Evolutionary conservation across 2,888 invertebrate species (phyloP).

Genomic region (Tipula helvola): DNA sequence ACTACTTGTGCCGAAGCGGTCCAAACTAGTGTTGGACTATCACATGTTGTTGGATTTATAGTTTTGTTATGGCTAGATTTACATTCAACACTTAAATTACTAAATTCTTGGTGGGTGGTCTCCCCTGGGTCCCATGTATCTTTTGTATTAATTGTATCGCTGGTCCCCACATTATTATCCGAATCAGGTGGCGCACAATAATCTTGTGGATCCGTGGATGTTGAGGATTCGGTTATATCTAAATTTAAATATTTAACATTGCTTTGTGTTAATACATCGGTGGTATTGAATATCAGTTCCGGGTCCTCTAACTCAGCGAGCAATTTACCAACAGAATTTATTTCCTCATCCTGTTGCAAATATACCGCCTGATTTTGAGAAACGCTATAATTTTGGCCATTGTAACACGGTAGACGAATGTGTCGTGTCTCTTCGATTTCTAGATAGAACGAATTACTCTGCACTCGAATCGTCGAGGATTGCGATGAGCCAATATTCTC

Average conservation of each 20-base stretch:
- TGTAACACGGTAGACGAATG: conserved; percentile 72
- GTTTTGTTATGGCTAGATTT: conserved; percentile 26
- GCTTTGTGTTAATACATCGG: conserved; percentile 19
- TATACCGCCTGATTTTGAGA: conserved; percentile 84
- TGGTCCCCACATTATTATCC: conserved; percentile 32
- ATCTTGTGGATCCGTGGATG: not conserved
- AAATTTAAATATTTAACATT: conserved; percentile 18
- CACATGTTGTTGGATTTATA: conserved; percentile 13
- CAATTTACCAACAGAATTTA: conserved; percentile 50
- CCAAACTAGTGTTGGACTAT: conserved; percentile 13
- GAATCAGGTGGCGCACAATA: not conserved
- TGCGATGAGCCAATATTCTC: conserved; percentile 25
- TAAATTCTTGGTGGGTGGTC: conserved; percentile 16
- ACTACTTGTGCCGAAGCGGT: conserved; percentile 23
- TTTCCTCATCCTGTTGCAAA: conserved; percentile 48
- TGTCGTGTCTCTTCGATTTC: conserved; percentile 52
- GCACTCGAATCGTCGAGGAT: conserved; percentile 24
- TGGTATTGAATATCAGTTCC: not conserved
- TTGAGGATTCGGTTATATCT: not conserved
- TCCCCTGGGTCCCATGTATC: conserved; percentile 60
- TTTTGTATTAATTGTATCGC: conserved; percentile 25
- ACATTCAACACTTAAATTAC: conserved; percentile 21
- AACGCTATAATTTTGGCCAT: conserved; percentile 77
- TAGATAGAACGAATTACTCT: conserved; percentile 15
- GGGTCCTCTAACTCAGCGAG: conserved; percentile 53